Evolutionary conservation across 2,797 vertebrate species (phyloP).

Genomic region (Acanthurus leucopareius): DNA sequence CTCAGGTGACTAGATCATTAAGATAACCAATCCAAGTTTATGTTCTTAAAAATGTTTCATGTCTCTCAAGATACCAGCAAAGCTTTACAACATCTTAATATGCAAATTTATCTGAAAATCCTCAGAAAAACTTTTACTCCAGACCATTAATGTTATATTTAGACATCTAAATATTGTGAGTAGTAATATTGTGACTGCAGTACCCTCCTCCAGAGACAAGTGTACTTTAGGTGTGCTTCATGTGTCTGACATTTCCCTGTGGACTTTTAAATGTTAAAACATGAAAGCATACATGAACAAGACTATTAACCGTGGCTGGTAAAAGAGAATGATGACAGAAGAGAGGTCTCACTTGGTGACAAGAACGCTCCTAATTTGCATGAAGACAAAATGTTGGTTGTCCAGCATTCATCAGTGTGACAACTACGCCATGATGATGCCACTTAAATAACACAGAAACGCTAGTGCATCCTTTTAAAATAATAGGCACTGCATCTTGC

Average conservation of each 20-base stretch:
- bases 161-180: neutral
- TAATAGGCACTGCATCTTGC: constrained; percentile 18
- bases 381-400: constrained; percentile 34
- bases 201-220: constrained; percentile 30
- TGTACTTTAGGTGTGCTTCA: constrained; percentile 26
- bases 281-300: constrained; percentile 54
- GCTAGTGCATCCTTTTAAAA: constrained; percentile 43
- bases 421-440: constrained; percentile 18
- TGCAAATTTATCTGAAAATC: neutral
- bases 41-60: too few relatives aligned
- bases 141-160: too few relatives aligned
- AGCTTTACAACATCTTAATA: neutral
- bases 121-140: neutral
- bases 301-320: constrained; percentile 52
- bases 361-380: constrained; percentile 33
- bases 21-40: too few relatives aligned
- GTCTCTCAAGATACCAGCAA: constrained; percentile 5
- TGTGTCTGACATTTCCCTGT: constrained; percentile 59
- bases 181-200: constrained; percentile 15
- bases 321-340: constrained; percentile 34
- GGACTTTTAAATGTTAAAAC: constrained; percentile 64
- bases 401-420: constrained; percentile 50
- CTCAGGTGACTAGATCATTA: neutral
- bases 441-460: constrained; percentile 48
- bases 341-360: neutral